Percentiles rank a stretch among this genome's conserved stretches.
These are phyloP conservation scores for Lutjanus erythropterus DNA, from an alignment of 2,113 vertebrate species.

Conservation along the genomic window DNA sequence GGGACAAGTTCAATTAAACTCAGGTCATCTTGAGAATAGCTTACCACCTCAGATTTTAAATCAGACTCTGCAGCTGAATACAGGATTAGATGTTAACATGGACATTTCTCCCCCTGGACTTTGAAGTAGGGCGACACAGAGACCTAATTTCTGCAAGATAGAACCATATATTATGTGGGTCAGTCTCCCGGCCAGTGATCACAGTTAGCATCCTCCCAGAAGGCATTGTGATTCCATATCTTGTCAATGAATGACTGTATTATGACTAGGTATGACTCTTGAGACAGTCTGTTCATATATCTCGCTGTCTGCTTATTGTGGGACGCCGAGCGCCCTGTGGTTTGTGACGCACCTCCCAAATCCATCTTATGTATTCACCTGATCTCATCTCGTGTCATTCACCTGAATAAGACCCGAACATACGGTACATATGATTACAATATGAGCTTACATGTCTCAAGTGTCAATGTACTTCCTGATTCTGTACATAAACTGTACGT, in stretches of 20 bases:
- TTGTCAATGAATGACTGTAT: constrained; percentile 48
- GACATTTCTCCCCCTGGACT: constrained; percentile 43
- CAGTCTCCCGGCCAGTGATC: constrained; percentile 54
- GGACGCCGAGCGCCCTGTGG: constrained; percentile 33
- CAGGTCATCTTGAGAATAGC: neutral
- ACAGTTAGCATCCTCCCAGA: constrained; percentile 58
- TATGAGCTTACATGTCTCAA: constrained; percentile 27
- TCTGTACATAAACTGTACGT: neutral
- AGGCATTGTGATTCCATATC: constrained; percentile 58
- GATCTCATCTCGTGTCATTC: constrained; percentile 5
- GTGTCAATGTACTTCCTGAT: constrained; percentile 1
- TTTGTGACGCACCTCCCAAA: constrained; percentile 33
- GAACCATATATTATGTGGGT: constrained; percentile 68
- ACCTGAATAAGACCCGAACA: constrained; percentile 24
- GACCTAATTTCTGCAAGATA: constrained; percentile 63
- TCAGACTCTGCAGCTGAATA: constrained; percentile 36
- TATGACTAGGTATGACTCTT: constrained; percentile 51
- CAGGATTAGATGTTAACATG: constrained; percentile 47
- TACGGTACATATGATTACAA: constrained; percentile 9
- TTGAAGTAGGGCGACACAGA: constrained; percentile 68
- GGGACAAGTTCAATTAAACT: neutral
- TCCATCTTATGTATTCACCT: neutral
- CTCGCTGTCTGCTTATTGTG: constrained; percentile 49
- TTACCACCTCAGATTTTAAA: constrained; percentile 15
- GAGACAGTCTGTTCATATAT: constrained; percentile 59